Percentiles rank a stretch among this genome's conserved stretches.
Evolutionary conservation across 2,888 invertebrate species (phyloP).

Genomic region (Lapara coniferarum): DNA sequence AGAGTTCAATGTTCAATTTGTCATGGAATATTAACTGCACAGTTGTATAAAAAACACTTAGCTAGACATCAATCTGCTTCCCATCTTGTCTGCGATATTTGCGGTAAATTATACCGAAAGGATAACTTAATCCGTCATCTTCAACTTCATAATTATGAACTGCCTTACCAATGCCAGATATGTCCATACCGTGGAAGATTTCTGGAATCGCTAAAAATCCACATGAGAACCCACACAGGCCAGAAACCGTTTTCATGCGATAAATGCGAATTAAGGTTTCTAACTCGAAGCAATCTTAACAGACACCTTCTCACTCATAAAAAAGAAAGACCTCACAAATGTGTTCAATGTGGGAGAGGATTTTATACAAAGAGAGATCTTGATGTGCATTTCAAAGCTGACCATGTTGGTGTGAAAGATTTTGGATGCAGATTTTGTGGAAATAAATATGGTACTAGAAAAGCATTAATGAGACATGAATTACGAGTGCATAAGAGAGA

Average conservation of each 20-base stretch:
- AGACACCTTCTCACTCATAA: conserved; percentile 63
- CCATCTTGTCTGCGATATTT: conserved; percentile 62
- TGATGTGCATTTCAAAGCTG: conserved; percentile 58
- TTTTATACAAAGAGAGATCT: conserved; percentile 60
- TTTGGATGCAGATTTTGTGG: conserved; percentile 59
- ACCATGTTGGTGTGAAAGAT: conserved; percentile 63
- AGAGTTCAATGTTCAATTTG: conserved; percentile 47
- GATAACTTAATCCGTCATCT: conserved; percentile 61
- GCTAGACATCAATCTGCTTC: conserved; percentile 48
- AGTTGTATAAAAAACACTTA: conserved; percentile 53
- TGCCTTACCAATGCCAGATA: conserved; percentile 59
- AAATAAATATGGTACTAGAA: conserved; percentile 63
- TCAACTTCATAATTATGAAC: conserved; percentile 54
- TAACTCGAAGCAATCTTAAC: conserved; percentile 65
- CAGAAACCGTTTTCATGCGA: conserved; percentile 64
- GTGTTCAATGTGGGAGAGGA: conserved; percentile 57
- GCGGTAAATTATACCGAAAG: conserved; percentile 63
- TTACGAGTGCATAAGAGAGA: conserved; percentile 63
- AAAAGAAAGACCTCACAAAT: conserved; percentile 59
- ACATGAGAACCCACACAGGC: conserved; percentile 62
- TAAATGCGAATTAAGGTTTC: conserved; percentile 56
- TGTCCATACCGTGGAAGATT: conserved; percentile 65
- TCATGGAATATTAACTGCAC: conserved; percentile 44
- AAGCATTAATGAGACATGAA: conserved; percentile 66
- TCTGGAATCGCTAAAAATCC: conserved; percentile 59